phyloP scores from a whole-genome alignment of 2,888 invertebrate species.

The Drosophila prolongata region DNA sequence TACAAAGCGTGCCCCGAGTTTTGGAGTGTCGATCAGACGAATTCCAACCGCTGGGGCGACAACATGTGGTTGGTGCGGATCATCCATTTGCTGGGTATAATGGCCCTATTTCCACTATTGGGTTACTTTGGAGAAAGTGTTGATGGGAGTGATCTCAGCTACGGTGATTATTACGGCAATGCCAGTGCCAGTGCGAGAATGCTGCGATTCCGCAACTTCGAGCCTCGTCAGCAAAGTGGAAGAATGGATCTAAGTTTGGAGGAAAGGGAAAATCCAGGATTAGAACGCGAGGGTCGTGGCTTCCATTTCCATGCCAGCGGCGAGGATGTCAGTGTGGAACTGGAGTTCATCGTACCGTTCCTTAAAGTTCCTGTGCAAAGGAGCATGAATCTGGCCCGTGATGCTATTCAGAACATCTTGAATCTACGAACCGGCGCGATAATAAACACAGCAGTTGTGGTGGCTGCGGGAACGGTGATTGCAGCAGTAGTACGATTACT shows the following conservation, averaged over 20 bases:
- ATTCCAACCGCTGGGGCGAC: constrained; percentile 31
- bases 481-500: constrained; percentile 68
- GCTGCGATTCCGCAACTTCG: constrained; percentile 77
- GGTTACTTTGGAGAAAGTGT: constrained; percentile 43
- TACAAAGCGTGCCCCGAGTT: constrained; percentile 34
- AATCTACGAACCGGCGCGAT: constrained; percentile 87
- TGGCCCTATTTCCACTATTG: constrained; percentile 43
- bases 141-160: constrained; percentile 23
- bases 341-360: constrained; percentile 87
- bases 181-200: constrained; percentile 45
- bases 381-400: constrained; percentile 79
- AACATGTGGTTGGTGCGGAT: constrained; percentile 41
- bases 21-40: constrained; percentile 24
- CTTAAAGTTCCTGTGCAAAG: constrained; percentile 86
- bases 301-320: constrained; percentile 78
- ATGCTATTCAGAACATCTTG: constrained; percentile 82
- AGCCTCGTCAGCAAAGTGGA: constrained; percentile 60
- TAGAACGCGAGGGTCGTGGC: constrained; percentile 68
- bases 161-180: constrained; percentile 53
- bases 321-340: constrained; percentile 84
- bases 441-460: constrained; percentile 85
- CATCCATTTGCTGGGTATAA: constrained; percentile 26
- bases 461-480: constrained; percentile 85
- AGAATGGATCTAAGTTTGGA: background rate
- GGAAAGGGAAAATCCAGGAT: background rate